Percentiles rank a stretch among this genome's conserved stretches.
Conservation (phyloP, 2,888 invertebrate genomes). For the Anagyrus pseudococci region DNA sequence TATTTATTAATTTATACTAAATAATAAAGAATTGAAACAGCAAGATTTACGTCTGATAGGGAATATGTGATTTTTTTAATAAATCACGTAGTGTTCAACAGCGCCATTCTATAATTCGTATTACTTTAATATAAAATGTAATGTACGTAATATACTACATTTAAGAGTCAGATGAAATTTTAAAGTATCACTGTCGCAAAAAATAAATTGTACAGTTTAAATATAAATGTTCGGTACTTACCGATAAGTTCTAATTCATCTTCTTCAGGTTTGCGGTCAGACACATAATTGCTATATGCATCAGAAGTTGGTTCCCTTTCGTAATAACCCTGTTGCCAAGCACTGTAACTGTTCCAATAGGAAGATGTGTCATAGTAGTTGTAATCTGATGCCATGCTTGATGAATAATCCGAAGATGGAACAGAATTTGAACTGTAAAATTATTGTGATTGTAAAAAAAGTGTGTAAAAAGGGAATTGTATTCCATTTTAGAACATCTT, state of each 20-base stretch:
- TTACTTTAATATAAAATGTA: conserved; percentile 33
- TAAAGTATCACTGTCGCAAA: conserved; percentile 36
- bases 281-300: conserved; percentile 62
- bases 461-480: conserved; percentile 19
- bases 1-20: neutral
- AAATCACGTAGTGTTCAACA: conserved; percentile 17
- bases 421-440: conserved; percentile 62
- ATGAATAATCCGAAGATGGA: conserved; percentile 63
- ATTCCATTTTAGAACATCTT: conserved; percentile 22
- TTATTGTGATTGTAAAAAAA: conserved; percentile 25
- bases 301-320: conserved; percentile 65
- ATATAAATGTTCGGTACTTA: conserved; percentile 55
- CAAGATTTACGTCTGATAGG: conserved; percentile 23
- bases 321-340: conserved; percentile 80
- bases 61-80: conserved; percentile 16
- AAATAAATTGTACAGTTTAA: conserved; percentile 37
- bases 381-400: conserved; percentile 56
- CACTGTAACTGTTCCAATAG: conserved; percentile 87
- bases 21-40: neutral
- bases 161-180: conserved; percentile 30
- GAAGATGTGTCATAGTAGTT: conserved; percentile 83
- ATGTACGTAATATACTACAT: conserved; percentile 28
- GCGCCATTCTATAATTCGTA: conserved; percentile 32
- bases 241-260: conserved; percentile 80
- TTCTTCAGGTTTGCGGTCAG: conserved; percentile 62